A percentile compares a stretch with the other conserved stretches of the same genome.
These are phyloP conservation scores for Hafferia zeledoni DNA, from an alignment of 2,797 vertebrate species.

Conservation along the genomic window DNA sequence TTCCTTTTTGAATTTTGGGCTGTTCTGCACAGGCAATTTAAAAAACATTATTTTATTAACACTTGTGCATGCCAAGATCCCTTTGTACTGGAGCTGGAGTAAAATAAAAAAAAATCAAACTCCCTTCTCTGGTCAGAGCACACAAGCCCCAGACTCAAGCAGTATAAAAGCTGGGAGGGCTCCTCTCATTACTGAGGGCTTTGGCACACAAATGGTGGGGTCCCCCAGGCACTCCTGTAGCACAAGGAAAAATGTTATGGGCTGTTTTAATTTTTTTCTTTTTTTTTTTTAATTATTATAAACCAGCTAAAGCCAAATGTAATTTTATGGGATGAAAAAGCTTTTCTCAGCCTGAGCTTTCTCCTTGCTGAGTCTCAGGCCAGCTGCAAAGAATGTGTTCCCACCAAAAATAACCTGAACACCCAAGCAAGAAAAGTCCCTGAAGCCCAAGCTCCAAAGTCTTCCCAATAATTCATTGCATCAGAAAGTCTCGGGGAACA, in stretches of 20 bases:
- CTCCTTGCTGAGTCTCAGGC: background rate
- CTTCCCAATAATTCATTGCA: background rate
- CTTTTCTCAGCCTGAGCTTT: constrained; percentile 19
- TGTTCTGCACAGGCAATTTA: background rate
- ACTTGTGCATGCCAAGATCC: background rate
- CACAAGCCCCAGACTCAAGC: background rate
- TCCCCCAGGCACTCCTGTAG: background rate
- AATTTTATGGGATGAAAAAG: background rate
- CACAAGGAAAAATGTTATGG: background rate
- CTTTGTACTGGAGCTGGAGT: background rate
- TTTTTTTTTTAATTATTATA: background rate
- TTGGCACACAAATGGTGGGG: background rate
- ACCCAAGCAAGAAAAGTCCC: background rate
- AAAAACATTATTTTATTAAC: background rate
- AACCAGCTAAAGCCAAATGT: background rate
- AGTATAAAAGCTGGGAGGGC: background rate
- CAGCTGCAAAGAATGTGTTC: background rate
- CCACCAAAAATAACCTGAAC: background rate
- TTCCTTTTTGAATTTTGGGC: background rate
- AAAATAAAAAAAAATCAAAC: background rate
- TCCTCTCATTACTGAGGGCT: background rate
- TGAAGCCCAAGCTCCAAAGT: background rate
- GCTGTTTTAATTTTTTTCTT: background rate
- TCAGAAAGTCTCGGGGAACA: background rate
- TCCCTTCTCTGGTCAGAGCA: background rate